Conservation (phyloP, 2,113 vertebrate genomes). For the Anhinga rufa region DNA sequence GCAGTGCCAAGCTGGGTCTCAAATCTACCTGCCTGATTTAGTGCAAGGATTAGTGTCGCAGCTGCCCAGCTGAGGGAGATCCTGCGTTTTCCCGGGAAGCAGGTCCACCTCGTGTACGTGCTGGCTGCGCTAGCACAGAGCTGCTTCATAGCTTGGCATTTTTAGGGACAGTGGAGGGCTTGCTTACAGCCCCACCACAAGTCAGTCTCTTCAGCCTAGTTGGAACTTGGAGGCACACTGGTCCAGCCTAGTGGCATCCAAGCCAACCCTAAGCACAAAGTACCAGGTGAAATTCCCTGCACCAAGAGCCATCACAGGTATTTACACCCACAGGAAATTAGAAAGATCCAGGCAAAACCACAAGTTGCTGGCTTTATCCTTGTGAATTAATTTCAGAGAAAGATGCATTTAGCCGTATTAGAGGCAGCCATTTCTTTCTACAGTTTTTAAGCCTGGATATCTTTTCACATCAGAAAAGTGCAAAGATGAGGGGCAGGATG, state of each 20-base stretch:
- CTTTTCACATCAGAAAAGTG: neutral
- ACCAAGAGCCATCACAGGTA: neutral
- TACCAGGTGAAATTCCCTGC: neutral
- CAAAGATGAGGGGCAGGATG: neutral
- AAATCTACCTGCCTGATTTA: neutral
- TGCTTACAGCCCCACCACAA: neutral
- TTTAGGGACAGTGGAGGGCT: neutral
- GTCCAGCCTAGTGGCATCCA: neutral
- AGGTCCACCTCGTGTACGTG: neutral
- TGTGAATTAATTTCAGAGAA: neutral
- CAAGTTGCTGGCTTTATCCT: neutral
- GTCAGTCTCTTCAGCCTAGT: neutral
- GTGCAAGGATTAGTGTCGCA: neutral
- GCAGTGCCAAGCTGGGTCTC: neutral
- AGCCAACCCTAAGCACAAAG: neutral
- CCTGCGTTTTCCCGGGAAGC: neutral
- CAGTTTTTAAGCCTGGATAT: neutral
- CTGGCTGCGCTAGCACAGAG: neutral
- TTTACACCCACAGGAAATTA: neutral
- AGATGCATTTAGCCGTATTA: neutral
- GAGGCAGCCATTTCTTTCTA: neutral
- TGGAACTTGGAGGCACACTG: neutral
- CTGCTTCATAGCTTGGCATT: neutral
- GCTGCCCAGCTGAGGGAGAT: neutral
- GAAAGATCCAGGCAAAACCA: neutral